A percentile compares a stretch with the other conserved stretches of the same genome.
These are phyloP conservation scores for Nomada goodeniana DNA, from an alignment of 2,888 invertebrate species.

Conservation along the genomic window DNA sequence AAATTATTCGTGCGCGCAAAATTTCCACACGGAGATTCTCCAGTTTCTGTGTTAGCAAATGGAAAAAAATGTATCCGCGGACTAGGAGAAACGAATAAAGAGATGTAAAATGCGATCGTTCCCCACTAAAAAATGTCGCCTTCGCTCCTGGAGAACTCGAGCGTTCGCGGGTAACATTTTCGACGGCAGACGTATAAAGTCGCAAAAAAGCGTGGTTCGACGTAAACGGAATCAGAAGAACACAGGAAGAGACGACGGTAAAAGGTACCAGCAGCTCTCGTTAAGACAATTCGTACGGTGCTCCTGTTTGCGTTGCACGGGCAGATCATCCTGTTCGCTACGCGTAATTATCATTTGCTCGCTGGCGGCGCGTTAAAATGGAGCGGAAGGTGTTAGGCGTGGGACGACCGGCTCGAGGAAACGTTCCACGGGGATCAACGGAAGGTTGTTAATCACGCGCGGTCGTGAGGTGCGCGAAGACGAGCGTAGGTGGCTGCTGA, in stretches of 20 bases:
- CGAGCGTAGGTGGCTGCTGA: constrained; percentile 38
- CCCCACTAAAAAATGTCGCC: not conserved
- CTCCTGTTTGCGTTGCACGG: constrained; percentile 51
- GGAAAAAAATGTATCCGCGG: too few species aligned
- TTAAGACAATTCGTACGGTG: constrained; percentile 44
- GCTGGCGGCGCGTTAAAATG: constrained; percentile 65
- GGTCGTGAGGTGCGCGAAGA: constrained; percentile 14
- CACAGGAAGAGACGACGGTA: not conserved
- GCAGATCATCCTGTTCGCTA: constrained; percentile 62
- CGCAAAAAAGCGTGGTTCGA: not conserved
- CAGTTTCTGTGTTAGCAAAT: too few species aligned
- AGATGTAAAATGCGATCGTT: not conserved
- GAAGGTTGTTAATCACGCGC: constrained; percentile 64
- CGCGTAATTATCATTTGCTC: constrained; percentile 74
- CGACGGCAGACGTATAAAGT: not conserved
- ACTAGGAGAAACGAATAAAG: not conserved
- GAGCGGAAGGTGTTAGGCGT: constrained; percentile 76
- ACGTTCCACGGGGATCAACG: constrained; percentile 23
- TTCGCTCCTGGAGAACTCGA: not conserved
- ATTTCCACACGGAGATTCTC: too few species aligned
- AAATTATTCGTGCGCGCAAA: too few species aligned
- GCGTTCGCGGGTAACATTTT: not conserved
- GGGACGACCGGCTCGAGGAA: constrained; percentile 58
- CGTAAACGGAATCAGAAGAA: not conserved
- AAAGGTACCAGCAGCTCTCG: constrained; percentile 40